Conservation (phyloP, 2,797 vertebrate genomes). For the Carcharodon carcharias region DNA sequence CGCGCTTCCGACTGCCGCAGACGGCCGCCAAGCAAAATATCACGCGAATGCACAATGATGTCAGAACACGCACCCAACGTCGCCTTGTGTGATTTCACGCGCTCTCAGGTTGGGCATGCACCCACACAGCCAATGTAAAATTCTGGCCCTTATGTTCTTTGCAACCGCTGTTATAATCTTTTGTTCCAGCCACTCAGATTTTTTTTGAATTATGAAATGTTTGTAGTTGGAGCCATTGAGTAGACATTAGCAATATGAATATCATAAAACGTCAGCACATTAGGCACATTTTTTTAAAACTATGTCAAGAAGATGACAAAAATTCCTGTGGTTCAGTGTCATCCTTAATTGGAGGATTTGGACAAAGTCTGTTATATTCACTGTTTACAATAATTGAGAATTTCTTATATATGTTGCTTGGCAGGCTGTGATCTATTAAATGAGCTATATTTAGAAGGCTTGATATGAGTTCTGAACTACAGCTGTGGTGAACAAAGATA, state of each 20-base stretch:
- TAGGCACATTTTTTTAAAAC: not conserved
- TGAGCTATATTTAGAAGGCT: not conserved
- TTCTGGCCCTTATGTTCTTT: not conserved
- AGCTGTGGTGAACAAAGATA: not conserved
- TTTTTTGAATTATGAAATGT: not conserved
- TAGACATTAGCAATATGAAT: not conserved
- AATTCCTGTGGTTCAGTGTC: not conserved
- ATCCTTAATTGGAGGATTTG: not conserved
- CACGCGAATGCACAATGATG: no score
- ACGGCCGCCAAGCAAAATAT: no score
- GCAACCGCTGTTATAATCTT: not conserved
- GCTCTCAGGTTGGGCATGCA: no score
- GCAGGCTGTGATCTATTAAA: not conserved
- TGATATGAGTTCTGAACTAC: not conserved
- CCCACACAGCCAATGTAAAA: no score
- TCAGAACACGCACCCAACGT: no score
- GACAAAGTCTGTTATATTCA: not conserved
- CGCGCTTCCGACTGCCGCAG: no score
- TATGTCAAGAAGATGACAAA: not conserved
- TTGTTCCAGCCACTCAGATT: not conserved
- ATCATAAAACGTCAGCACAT: not conserved
- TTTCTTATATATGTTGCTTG: not conserved
- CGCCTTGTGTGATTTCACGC: no score
- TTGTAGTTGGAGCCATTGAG: not conserved
- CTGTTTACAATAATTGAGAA: not conserved